Base-by-base conservation (phyloP, 2,797 vertebrate genomes). In the Chelon auratus region DNA sequence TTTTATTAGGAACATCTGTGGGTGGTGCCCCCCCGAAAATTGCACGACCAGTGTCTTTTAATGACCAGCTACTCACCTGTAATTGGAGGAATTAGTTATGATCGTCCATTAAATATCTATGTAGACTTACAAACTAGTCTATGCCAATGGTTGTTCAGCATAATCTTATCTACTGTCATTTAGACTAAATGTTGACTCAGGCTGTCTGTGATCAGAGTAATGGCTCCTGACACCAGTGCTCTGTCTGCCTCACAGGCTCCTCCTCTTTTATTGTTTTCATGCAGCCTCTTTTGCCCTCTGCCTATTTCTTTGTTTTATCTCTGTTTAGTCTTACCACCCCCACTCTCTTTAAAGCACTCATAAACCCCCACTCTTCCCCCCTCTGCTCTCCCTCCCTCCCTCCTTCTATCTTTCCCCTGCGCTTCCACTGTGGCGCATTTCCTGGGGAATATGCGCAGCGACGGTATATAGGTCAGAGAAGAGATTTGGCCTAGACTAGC, bases 401-500 rank as follows among this genome's bases (percentile, higher is more conserved):
- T 75, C 42, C 22, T 20, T 54, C 40, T 47, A 61, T 51, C 82
- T 58, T 37, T 65, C 75, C 50, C 9, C 7, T 54, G 36, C 62
- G 57, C 67, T 73, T 66, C 73, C 81, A 85, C 81, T 81, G 57
- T 67, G 65, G 64, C 75, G 67, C 67, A 77, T 87, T 90, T 81
- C 73, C 53, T 62, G 30, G 69, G 79, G 81, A 81, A 84, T 86
- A 72, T 86, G 62, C 69, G 59, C 68, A 36, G 74, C 82, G 83
- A 9, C 77, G 71, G 69, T 86, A 92, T 90, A 84, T 92, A 92
- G 93, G 90, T 93, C 93, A 93, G 81, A 81, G 81, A 81, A 75
- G 87, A 89, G 90, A 91, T 92, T 89, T 92, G 72, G 89, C 86
- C 78, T 68, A 82, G 78, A 76, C 85, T 75, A 47, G 75, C 68